A percentile compares a stretch with the other conserved stretches of the same genome.
These are phyloP conservation scores for Pantherophis guttatus DNA, from an alignment of 2,113 vertebrate genomes.

Conservation along the genomic window DNA sequence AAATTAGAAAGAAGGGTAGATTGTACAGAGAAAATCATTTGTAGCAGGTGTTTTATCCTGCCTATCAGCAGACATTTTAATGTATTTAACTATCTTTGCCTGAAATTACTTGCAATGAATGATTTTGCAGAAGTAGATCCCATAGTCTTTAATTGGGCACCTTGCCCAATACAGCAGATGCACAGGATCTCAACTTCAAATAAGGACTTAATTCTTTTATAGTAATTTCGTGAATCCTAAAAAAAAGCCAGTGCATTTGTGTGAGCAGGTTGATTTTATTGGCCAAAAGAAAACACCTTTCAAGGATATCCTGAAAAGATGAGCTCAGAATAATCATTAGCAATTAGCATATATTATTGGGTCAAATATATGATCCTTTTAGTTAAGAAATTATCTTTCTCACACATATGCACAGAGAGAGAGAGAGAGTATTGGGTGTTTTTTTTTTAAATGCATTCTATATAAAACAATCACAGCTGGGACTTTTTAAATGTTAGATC, in stretches of 20 bases:
- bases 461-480: neutral
- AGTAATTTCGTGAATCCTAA: neutral
- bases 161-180: neutral
- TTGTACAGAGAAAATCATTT: neutral
- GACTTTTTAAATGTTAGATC: neutral
- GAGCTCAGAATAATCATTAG: neutral
- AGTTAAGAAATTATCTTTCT: neutral
- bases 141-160: neutral
- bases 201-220: neutral
- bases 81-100: neutral
- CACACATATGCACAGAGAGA: accelerated
- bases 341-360: neutral
- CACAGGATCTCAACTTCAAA: neutral
- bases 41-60: neutral
- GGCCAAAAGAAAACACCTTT: neutral
- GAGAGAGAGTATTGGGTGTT: neutral
- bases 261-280: neutral
- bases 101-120: neutral
- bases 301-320: accelerated
- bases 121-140: neutral
- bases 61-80: neutral
- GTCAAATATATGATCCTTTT: neutral
- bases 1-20: neutral
- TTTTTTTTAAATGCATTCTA: neutral
- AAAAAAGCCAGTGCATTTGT: neutral